Evolutionary conservation across 2,113 vertebrate species (phyloP).

Genomic region (Oreochromis spilurus): DNA sequence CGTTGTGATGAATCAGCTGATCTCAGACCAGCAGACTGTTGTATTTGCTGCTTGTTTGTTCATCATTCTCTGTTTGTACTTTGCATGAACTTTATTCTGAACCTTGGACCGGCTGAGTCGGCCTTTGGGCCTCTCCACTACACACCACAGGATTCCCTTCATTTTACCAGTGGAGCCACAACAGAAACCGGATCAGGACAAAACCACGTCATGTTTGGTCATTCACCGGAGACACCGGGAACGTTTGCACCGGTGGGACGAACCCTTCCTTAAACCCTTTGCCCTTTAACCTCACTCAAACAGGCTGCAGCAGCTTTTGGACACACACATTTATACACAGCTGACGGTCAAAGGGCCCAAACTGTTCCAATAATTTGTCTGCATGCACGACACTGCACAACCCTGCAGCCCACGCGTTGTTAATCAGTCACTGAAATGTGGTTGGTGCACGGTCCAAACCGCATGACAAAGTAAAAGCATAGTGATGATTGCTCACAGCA

Average conservation of each 20-base stretch:
- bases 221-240: background rate
- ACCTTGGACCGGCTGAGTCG: too few relatives aligned
- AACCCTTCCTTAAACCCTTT: background rate
- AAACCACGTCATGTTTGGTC: rapidly evolving
- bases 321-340: background rate
- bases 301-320: background rate
- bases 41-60: background rate
- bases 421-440: background rate
- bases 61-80: background rate
- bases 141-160: background rate
- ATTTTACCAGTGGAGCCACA: background rate
- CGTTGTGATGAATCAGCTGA: background rate
- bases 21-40: background rate
- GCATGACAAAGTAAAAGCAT: rapidly evolving
- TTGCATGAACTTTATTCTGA: too few relatives aligned
- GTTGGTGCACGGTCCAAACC: background rate
- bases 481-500: background rate
- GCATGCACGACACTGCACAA: background rate
- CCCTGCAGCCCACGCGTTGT: background rate
- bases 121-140: too few relatives aligned
- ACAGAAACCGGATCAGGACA: background rate
- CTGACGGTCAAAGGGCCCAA: background rate
- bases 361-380: background rate
- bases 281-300: background rate
- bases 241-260: background rate